phyloP scores from a whole-genome alignment of 2,888 invertebrate genomes.

The Eupithecia subumbrata region DNA sequence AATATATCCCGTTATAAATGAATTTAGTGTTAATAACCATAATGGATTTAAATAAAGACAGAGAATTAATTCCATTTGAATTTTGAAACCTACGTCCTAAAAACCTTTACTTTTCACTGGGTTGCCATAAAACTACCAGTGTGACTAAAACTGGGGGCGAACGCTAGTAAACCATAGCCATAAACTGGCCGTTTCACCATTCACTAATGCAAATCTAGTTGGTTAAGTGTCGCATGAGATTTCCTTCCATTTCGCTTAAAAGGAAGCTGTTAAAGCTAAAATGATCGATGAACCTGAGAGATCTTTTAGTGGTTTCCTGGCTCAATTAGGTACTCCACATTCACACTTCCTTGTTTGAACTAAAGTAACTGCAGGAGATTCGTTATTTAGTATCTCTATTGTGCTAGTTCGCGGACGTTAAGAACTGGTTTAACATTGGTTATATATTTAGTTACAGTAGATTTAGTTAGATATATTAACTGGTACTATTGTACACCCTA shows the following conservation, averaged over 20 bases:
- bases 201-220: constrained; percentile 50
- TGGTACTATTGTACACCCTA: constrained; percentile 51
- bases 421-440: constrained; percentile 62
- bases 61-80: constrained; percentile 38
- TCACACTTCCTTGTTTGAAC: constrained; percentile 70
- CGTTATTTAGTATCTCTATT: constrained; percentile 67
- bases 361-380: constrained; percentile 63
- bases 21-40: too few relatives aligned
- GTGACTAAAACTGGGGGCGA: not conserved
- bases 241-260: constrained; percentile 49
- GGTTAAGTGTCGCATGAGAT: constrained; percentile 33
- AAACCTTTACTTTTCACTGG: not conserved
- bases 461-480: too few relatives aligned
- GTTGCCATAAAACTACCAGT: not conserved
- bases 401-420: constrained; percentile 51
- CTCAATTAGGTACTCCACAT: constrained; percentile 63
- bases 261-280: constrained; percentile 58
- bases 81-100: not conserved
- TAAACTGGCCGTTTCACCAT: constrained; percentile 55
- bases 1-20: too few relatives aligned
- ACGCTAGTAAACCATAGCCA: constrained; percentile 44
- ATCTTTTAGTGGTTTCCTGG: constrained; percentile 65
- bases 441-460: too few relatives aligned
- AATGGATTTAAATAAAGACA: not conserved
- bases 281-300: constrained; percentile 64